Base-by-base conservation (phyloP, 23 tunicate species). In the Ciona savignyi region DNA sequence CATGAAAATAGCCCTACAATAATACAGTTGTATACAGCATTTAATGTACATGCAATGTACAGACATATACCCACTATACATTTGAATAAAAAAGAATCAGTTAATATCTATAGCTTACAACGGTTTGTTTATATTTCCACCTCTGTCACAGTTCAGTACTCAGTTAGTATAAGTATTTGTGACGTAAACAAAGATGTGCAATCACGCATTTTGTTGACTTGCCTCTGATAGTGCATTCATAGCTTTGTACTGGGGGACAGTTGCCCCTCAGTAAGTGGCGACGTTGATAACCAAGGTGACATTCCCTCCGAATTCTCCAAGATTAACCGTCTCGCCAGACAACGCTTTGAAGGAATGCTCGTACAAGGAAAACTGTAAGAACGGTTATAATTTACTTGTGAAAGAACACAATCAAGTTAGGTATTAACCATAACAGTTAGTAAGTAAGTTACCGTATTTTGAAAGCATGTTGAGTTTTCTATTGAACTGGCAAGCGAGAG, bases 221-320 rank as follows among this genome's bases (percentile, higher is more conserved):
- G 74, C 87, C 48, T 82, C 70, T 3, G 74, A 31, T 2, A 82
- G 80, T 82, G 87, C 87, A 75, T 82, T 82, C 87, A 82, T 67
- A 0, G 74, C 87, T 67, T 65, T 74, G 32, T 82, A 82, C 67
- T 82, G 87, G 26, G 80, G 51, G 11, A 34, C 49, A 21, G 87
- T 82, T 33, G 30, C 74, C 68, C 87, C 87, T 82, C 87, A 82
- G 87, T 63, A 82, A 25, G 87, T 82, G 33, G 87, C 87, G 61
- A 82, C 87, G 70, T 82, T 82, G 70, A 82, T 68, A 31, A 82
- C 80, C 67, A 82, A 27, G 27, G 87, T 48, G n/a, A 82, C 87
- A 34, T 82, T 82, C 1, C 87, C 87, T 29, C 35, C 33, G 27
- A 82, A 82, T 62, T 74, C 66, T 34, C 72, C 51, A 32, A 82